These are phyloP conservation scores for Agrenia bidenticulata DNA, from an alignment of 2,888 invertebrate genomes.

Conservation along the genomic window DNA sequence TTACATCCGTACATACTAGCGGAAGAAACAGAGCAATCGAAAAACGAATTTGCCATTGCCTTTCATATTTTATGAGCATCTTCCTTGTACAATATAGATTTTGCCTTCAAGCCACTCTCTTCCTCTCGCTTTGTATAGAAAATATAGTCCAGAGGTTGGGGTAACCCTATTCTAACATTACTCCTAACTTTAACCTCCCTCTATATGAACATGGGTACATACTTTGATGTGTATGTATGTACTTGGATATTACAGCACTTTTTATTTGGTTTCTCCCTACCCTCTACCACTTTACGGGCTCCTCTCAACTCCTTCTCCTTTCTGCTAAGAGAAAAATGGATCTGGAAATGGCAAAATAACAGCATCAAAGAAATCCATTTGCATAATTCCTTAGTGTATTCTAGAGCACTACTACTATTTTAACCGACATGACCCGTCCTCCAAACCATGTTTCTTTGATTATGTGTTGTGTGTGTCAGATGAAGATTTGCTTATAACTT, in stretches of 20 bases:
- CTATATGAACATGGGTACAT: too few relatives aligned
- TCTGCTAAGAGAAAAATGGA: background rate
- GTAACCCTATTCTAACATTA: too few relatives aligned
- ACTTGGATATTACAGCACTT: too few relatives aligned
- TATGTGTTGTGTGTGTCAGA: too few relatives aligned
- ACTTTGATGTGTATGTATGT: too few relatives aligned
- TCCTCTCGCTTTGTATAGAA: conserved; percentile 22
- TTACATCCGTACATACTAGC: background rate
- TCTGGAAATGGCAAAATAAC: conserved; percentile 10
- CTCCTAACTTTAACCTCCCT: too few relatives aligned
- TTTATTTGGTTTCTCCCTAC: too few relatives aligned
- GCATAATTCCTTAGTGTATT: conserved; percentile 8
- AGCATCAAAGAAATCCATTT: conserved; percentile 7
- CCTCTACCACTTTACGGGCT: too few relatives aligned
- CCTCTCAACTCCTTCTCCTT: conserved; percentile 18
- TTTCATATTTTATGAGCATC: conserved; percentile 40
- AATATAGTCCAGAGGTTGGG: too few relatives aligned
- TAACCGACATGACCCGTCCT: too few relatives aligned
- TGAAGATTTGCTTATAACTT: too few relatives aligned
- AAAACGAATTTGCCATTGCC: conserved; percentile 33
- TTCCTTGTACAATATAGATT: conserved; percentile 32
- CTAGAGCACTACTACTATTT: background rate
- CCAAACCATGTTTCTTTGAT: too few relatives aligned
- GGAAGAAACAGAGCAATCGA: conserved; percentile 8
- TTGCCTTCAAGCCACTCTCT: conserved; percentile 29